Evolutionary conservation across 2,113 vertebrate species (phyloP).

Genomic region (Nesoenas mayeri): DNA sequence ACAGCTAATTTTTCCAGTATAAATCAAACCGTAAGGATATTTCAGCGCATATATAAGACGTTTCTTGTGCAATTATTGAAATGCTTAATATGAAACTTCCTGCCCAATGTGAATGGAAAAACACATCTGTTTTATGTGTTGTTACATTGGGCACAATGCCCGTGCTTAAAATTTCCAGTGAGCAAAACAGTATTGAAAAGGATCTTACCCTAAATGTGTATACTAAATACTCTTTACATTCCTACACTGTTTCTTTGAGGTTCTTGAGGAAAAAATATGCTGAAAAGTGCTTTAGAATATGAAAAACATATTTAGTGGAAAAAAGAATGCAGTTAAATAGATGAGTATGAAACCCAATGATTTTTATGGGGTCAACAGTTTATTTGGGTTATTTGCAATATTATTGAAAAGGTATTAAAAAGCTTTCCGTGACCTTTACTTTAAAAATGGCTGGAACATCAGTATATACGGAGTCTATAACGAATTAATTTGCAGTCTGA

Average conservation of each 20-base stretch:
- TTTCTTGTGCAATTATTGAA: slow-evolving; percentile 71
- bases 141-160: slow-evolving; percentile 74
- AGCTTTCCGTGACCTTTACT: slow-evolving; percentile 13
- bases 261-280: slow-evolving; percentile 35
- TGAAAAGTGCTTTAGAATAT: slow-evolving; percentile 32
- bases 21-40: slow-evolving; percentile 63
- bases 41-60: slow-evolving; percentile 61
- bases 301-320: slow-evolving; percentile 42
- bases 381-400: slow-evolving; percentile 49
- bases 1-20: slow-evolving; percentile 60
- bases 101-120: slow-evolving; percentile 73
- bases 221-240: slow-evolving; percentile 55
- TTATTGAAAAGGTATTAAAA: slow-evolving; percentile 45
- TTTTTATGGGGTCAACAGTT: slow-evolving; percentile 47
- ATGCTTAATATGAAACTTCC: slow-evolving; percentile 77
- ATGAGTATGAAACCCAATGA: neutral
- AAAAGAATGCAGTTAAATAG: slow-evolving; percentile 36
- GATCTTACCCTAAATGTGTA: slow-evolving; percentile 50
- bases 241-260: slow-evolving; percentile 36
- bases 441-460: neutral
- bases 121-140: slow-evolving; percentile 78
- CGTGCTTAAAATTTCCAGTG: slow-evolving; percentile 71
- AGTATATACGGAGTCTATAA: slow-evolving; percentile 31
- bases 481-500: slow-evolving; percentile 7
- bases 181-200: slow-evolving; percentile 51